Base-by-base conservation (phyloP, 2,797 vertebrate species). In the Parambassis ranga region DNA sequence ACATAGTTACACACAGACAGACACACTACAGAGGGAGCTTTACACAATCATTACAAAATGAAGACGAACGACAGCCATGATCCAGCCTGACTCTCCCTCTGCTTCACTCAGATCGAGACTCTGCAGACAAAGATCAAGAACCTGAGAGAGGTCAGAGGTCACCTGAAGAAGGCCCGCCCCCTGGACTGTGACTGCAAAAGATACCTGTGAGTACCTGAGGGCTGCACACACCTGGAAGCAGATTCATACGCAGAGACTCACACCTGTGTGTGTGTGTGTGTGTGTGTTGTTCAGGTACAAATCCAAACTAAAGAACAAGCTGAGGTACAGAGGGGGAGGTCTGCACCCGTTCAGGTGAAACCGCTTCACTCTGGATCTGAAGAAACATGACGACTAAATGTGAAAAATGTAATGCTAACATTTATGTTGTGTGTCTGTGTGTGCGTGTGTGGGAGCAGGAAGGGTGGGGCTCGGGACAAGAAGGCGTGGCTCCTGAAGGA, bases 61-160 rank as follows among this genome's bases (percentile, higher is more conserved):
- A n/a, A n/a, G n/a, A n/a, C n/a, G n/a, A n/a, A n/a, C n/a, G n/a
- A n/a, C n/a, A n/a, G n/a, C n/a, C n/a, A n/a, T n/a, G n/a, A n/a
- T n/a, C n/a, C n/a, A n/a, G n/a, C n/a, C n/a, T n/a, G n/a, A n/a
- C n/a, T n/a, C n/a, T n/a, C n/a, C n/a, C n/a, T n/a, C 26, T 27
- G 9, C 26, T 27, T 23, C 1, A 10, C 16, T 67, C 61, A 98
- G 96, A 98, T 98, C 13, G 96, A 98, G 93, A 98, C 96, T 2
- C 91, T 98, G 63, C 97, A 98, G 90, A 98, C 95, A 2, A 98
- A 96, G 90, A 98, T 98, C 33, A 98, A 98, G 88, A 98, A 98
- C 83, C 89, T 98, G 67, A 87, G 95, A 65, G 97, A 98, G 84
- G 95, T 98, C 80, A 93, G 94, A 88, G 96, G 96, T 71, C 97